Percentiles rank a stretch among this genome's conserved stretches.
These are phyloP conservation scores for Drosophila bocki DNA, from an alignment of 1,140 invertebrate genomes.

Conservation along the genomic window DNA sequence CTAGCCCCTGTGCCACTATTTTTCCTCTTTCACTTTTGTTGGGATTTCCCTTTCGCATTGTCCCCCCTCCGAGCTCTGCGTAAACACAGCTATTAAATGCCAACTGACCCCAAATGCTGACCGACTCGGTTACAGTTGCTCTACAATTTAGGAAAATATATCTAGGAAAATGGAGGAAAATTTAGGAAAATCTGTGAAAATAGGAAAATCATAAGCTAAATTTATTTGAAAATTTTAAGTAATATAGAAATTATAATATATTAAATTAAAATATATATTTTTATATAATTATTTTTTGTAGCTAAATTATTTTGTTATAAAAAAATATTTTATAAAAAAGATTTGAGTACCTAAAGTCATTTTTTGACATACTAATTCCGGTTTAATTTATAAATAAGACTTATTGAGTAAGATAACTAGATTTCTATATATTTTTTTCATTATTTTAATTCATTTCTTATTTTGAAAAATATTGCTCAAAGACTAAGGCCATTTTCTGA, in stretches of 20 bases:
- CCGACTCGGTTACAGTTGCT: conserved; percentile 36
- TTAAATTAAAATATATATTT: no score
- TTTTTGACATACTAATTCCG: no score
- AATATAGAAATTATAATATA: background rate
- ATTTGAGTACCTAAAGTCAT: no score
- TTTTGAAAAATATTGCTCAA: no score
- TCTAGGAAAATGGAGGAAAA: background rate
- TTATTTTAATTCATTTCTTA: no score
- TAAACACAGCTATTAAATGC: conserved; percentile 65
- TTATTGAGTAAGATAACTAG: no score
- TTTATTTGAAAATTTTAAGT: background rate
- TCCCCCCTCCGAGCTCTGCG: conserved; percentile 13
- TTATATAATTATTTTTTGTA: no score
- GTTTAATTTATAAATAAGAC: no score
- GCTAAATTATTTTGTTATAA: no score
- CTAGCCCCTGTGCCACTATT: conserved; percentile 12
- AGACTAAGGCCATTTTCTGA: no score
- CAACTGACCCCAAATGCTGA: conserved; percentile 53
- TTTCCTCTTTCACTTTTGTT: conserved; percentile 56
- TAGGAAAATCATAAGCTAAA: background rate
- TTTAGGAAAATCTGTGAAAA: background rate
- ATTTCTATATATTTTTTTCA: no score
- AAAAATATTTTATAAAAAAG: no score
- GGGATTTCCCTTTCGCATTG: conserved; percentile 42
- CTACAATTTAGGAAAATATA: conserved; percentile 1